These are phyloP conservation scores for Palythoa heliodiscus DNA, from an alignment of 92 coral and sea anemone genomes.

Conservation along the genomic window DNA sequence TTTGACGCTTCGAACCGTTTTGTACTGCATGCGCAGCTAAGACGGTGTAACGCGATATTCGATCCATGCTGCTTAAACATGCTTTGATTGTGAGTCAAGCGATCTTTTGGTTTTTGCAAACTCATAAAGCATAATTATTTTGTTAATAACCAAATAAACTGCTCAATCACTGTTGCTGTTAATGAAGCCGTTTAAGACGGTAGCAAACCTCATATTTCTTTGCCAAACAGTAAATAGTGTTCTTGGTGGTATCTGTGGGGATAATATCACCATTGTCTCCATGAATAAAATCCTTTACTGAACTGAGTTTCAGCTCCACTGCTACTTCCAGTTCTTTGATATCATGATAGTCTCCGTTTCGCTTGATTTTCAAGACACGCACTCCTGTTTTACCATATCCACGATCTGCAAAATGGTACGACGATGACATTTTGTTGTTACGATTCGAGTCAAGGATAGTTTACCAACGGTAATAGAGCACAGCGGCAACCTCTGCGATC, in stretches of 20 bases:
- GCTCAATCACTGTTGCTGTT: neutral
- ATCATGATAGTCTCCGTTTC: slow-evolving; percentile 69
- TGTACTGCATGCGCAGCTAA: no score
- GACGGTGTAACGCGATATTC: no score
- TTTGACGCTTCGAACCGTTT: no score
- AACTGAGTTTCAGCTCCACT: slow-evolving; percentile 68
- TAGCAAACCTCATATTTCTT: slow-evolving; percentile 63
- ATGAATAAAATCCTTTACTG: slow-evolving; percentile 58
- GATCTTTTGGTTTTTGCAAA: no score
- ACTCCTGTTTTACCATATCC: slow-evolving; percentile 87
- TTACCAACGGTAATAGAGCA: neutral
- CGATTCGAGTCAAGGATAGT: neutral
- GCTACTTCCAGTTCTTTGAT: slow-evolving; percentile 79
- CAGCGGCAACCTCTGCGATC: neutral
- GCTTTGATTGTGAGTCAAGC: no score
- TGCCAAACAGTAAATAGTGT: slow-evolving; percentile 79
- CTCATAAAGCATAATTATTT: neutral
- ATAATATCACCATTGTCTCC: slow-evolving; percentile 71
- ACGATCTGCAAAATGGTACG: slow-evolving; percentile 41
- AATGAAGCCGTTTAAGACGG: neutral
- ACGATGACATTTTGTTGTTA: neutral
- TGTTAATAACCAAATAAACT: neutral
- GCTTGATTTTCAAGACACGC: slow-evolving; percentile 75
- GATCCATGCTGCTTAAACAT: no score
- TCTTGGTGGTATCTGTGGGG: slow-evolving; percentile 86